Evolutionary conservation across 2,888 invertebrate genomes (phyloP).

Genomic region (Malthinus seriepunctatus): DNA sequence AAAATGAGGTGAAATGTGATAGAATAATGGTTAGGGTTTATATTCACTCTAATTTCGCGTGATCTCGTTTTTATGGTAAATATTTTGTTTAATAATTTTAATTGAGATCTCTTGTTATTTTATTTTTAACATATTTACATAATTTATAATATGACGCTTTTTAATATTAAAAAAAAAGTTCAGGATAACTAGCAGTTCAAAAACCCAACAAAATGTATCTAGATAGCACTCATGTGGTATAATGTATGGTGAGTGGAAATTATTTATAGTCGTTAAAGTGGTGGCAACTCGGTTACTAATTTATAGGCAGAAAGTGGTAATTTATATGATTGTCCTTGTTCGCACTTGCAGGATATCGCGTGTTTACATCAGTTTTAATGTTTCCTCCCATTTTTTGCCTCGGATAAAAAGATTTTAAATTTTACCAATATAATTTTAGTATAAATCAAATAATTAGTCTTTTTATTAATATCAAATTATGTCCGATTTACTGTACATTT

Average conservation of each 20-base stretch:
- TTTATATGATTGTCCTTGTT: constrained; percentile 51
- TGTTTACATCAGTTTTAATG: constrained; percentile 44
- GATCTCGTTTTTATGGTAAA: constrained; percentile 3
- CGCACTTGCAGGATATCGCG: constrained; percentile 48
- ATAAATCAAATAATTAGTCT: too few relatives aligned
- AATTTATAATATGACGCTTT: constrained; percentile 2
- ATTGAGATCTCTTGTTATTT: constrained; percentile 11
- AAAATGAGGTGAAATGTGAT: constrained; percentile 21
- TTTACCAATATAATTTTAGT: constrained; percentile 19
- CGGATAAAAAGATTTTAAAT: constrained; percentile 28
- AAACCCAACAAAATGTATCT: constrained; percentile 11
- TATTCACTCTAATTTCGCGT: constrained; percentile 14
- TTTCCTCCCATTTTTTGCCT: constrained; percentile 37
- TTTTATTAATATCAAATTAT: too few relatives aligned
- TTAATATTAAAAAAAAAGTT: not conserved
- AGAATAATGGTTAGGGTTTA: constrained; percentile 17
- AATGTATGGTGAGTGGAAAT: constrained; percentile 40
- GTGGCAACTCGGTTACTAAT: constrained; percentile 46
- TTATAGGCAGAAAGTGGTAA: constrained; percentile 48
- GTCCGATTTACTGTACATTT: too few relatives aligned
- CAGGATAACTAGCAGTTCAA: constrained; percentile 1
- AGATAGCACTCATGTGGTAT: constrained; percentile 28
- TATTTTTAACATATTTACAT: constrained; percentile 5
- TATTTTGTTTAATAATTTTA: constrained; percentile 11
- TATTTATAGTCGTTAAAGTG: constrained; percentile 46